Base-by-base conservation (phyloP, 2,888 invertebrate genomes). In the Neocrepidodera transversa region DNA sequence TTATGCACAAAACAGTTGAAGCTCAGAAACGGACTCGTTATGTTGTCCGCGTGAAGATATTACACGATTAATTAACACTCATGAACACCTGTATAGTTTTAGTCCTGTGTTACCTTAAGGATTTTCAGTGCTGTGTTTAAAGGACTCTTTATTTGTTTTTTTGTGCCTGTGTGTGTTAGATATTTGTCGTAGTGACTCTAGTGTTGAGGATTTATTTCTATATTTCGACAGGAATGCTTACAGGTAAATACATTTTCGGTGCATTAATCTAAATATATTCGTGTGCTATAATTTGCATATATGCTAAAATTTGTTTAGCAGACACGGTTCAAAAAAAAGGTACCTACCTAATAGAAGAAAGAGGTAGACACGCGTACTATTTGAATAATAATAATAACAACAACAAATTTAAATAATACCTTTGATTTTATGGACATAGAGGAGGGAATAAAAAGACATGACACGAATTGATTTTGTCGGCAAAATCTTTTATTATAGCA, bases 1-100 rank as follows among this genome's bases (percentile, higher is more conserved):
- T 76, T 78, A 79, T 75, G 77, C 77, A 78, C 76, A 77, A 78
- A 78, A 78, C 79, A 80, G 80, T 80, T 76, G 76, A 79, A 79
- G 79, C 74, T 74, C 75, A 74, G 76, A 77, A 76, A 72, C 74
- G 77, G 77, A 75, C 75, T 76, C 76, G 78, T 77, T 73, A 80
- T 77, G 79, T 79, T 79, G 79, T 77, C 76, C 76, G 76, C 75
- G 76, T 73, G 72, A 74, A 74, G 75, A 73, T 71, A 71, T 74
- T 72, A 72, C 77, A 77, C 76, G 77, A 76, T 69, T 71, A 69
- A 57, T 58, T 53, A 58, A 61, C 61, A 63, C 61, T 62, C 49
- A 59, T 63, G 55, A 60, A 63, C 66, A 71, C 64, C 66, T 63
- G 66, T 64, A 64, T 62, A 62, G 61, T 63, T 66, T 61, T 58